Evolutionary conservation across 1,140 invertebrate species (phyloP).

Genomic region (Odontomachus brunneus): DNA sequence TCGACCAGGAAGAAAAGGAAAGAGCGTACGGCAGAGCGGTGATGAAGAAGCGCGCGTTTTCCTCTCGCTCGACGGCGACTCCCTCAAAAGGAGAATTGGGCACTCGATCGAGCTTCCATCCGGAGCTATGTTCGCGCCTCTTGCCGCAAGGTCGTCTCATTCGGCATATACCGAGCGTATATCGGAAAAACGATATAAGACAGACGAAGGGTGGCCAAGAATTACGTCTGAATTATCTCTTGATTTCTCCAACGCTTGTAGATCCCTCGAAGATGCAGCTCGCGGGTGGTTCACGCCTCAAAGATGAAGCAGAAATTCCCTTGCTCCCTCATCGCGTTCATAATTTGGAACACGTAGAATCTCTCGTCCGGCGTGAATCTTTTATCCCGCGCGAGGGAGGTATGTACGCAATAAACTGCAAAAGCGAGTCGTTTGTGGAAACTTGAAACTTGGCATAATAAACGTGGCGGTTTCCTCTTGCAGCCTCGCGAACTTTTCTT

Average conservation of each 20-base stretch:
- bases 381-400: background rate
- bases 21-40: conserved; percentile 63
- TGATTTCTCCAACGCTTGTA: background rate
- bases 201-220: conserved; percentile 10
- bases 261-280: too few species aligned
- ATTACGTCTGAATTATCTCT: conserved; percentile 14
- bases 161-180: conserved; percentile 61
- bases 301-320: background rate
- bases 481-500: background rate
- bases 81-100: conserved; percentile 74
- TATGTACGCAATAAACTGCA: background rate
- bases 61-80: conserved; percentile 75
- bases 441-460: conserved; percentile 5
- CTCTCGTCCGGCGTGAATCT: background rate
- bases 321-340: conserved; percentile 6
- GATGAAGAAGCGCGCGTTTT: conserved; percentile 54
- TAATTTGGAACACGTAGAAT: background rate
- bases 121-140: background rate
- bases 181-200: conserved; percentile 68
- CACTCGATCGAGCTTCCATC: conserved; percentile 64
- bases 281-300: background rate
- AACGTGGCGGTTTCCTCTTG: conserved; percentile 9
- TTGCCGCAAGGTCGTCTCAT: conserved; percentile 62
- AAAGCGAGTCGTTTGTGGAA: background rate
- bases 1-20: conserved; percentile 63